Conservation (phyloP, 2,113 vertebrate genomes). For the Zosterops pallidus region DNA sequence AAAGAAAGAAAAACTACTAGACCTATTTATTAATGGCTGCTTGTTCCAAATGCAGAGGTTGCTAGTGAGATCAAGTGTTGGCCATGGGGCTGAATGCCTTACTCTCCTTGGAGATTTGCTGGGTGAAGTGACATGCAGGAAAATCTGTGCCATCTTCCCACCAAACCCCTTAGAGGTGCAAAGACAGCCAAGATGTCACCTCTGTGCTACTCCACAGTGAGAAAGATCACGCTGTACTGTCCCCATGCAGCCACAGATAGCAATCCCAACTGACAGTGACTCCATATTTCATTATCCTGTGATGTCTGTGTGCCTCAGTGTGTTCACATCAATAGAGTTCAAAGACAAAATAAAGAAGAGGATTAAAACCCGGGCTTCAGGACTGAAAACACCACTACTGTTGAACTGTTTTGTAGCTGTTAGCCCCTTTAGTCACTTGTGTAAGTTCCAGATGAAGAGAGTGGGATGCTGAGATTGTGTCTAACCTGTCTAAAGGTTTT, state of each 20-base stretch:
- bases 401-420: neutral
- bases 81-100: neutral
- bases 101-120: neutral
- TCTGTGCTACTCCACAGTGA: rapidly evolving
- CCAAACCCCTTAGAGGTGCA: neutral
- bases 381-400: neutral
- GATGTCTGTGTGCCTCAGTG: neutral
- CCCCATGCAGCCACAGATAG: neutral
- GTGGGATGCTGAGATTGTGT: neutral
- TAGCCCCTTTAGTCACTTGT: neutral
- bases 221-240: neutral
- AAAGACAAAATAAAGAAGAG: constrained; percentile 19
- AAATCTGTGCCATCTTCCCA: neutral
- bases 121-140: neutral
- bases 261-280: neutral
- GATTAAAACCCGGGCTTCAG: constrained; percentile 16
- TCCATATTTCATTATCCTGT: neutral
- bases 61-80: neutral
- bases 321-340: neutral
- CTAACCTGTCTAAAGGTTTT: neutral
- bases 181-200: neutral
- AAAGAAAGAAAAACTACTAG: neutral
- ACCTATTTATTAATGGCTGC: neutral
- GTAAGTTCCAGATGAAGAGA: neutral
- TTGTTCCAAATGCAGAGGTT: neutral